Base-by-base conservation (phyloP, 2,888 invertebrate genomes). In the Meghimatium bilineatum region DNA sequence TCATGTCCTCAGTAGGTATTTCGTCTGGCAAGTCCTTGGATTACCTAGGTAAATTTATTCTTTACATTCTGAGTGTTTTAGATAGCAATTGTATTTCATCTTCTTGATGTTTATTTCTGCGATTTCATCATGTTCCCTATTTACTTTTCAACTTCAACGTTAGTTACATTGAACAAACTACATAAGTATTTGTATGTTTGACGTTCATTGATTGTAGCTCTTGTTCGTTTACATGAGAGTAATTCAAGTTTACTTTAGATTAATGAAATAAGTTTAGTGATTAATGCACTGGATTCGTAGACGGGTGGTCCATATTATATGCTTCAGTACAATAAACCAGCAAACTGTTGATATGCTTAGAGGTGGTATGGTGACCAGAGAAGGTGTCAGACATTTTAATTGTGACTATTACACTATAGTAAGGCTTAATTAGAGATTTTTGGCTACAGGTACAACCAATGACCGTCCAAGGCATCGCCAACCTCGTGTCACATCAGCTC, bases 11-110 rank as follows among this genome's bases (percentile, higher is more conserved):
- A 6, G n/a, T 63, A 77, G 72, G 72, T 44, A 44, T n/a, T 14
- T 72, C 72, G 3, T 12, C n/a, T n/a, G 72, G 72, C n/a, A 44
- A 10, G 72, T 29, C 72, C 44, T 29, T 72, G 3, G 72, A 72
- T n/a, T 72, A 72, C 72, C 49, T n/a, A 44, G 72, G 72, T 72
- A 72, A 72, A 29, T 44, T 14, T 71, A 38, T 26, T n/a, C n/a
- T 20, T 38, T 63, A 2, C 26, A 23, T 26, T 63, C 1, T 63
- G 26, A 8, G 12, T 63, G 60, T 26, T n/a, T 26, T 63, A 3
- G 3, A 17, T n/a, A n/a, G 6, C 14, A 10, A 23, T 26, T 63
- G 6, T 63, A 63, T 6, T n/a, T 12, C n/a, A n/a, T 63, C 60
- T n/a, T 14, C 26, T 26, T 26, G 34, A 38, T 2, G 8, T 23